A percentile compares a stretch with the other conserved stretches of the same genome.
These are phyloP conservation scores for Apotomis capreana DNA, from an alignment of 2,888 invertebrate genomes.

Conservation along the genomic window DNA sequence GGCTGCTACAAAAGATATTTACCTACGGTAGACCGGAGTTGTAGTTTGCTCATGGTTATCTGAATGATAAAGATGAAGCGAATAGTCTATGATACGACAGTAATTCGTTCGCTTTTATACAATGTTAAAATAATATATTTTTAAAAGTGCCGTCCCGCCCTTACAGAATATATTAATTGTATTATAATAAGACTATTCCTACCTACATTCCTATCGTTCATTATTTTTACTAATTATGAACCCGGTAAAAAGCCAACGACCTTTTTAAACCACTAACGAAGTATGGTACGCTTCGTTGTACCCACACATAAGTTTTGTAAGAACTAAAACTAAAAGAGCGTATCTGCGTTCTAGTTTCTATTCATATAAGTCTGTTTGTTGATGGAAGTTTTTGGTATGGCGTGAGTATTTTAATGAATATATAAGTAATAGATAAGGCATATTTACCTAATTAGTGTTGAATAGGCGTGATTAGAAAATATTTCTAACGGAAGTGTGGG, in stretches of 20 bases:
- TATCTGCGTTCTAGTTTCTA: neutral
- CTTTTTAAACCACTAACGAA: slow-evolving; percentile 21
- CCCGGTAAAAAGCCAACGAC: slow-evolving; percentile 14
- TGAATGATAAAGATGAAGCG: too few relatives aligned
- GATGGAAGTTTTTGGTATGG: slow-evolving; percentile 2
- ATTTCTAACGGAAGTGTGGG: slow-evolving; percentile 19
- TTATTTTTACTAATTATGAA: slow-evolving; percentile 16
- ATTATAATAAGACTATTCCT: slow-evolving; percentile 12
- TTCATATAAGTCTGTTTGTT: neutral
- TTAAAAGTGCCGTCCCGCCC: neutral
- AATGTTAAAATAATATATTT: too few relatives aligned
- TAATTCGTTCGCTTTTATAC: too few relatives aligned
- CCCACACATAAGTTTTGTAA: neutral
- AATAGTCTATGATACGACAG: too few relatives aligned
- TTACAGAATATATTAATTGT: slow-evolving; percentile 7
- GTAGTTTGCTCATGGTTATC: too few relatives aligned
- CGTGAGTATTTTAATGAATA: slow-evolving; percentile 40
- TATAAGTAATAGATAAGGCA: slow-evolving; percentile 34
- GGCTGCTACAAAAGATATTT: too few relatives aligned
- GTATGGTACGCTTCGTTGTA: neutral
- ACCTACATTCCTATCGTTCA: slow-evolving; percentile 5
- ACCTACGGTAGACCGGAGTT: too few relatives aligned
- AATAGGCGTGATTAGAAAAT: slow-evolving; percentile 30
- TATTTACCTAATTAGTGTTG: slow-evolving; percentile 42
- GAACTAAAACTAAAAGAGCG: neutral